Conservation (phyloP, 2,113 vertebrate species). For the Melanerpes formicivorus region DNA sequence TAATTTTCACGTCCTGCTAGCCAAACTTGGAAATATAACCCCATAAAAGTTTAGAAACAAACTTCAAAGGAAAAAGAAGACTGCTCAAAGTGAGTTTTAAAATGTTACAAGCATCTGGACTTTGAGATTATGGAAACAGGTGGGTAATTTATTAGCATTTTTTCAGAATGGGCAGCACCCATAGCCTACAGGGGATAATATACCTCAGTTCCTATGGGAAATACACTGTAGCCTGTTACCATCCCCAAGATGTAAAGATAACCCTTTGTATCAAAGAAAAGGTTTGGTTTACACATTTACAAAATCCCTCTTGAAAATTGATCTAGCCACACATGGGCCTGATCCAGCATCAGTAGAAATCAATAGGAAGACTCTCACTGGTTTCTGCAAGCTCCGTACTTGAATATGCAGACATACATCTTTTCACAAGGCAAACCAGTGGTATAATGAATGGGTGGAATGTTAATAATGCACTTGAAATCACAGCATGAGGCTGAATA, state of each 20-base stretch:
- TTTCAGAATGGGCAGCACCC: slow-evolving; percentile 17
- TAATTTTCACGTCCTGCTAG: slow-evolving; percentile 3
- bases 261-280: not conserved
- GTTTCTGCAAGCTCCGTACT: not conserved
- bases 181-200: not conserved
- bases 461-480: slow-evolving; percentile 3
- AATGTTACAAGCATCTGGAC: not conserved
- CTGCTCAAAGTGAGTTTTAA: not conserved
- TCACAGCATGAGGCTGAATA: not conserved
- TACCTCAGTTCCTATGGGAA: not conserved
- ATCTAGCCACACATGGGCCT: not conserved
- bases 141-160: not conserved
- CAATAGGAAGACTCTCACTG: not conserved
- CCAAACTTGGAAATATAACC: not conserved
- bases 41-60: not conserved
- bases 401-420: not conserved
- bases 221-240: not conserved
- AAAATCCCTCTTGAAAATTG: not conserved
- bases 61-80: slow-evolving; percentile 32
- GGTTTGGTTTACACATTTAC: not conserved
- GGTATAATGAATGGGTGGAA: not conserved
- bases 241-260: not conserved
- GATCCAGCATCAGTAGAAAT: not conserved
- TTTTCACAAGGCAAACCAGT: not conserved
- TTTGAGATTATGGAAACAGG: not conserved